A percentile compares a stretch with the other conserved stretches of the same genome.
Conservation (phyloP, 2,888 invertebrate species). For the Microplitis manilae region DNA sequence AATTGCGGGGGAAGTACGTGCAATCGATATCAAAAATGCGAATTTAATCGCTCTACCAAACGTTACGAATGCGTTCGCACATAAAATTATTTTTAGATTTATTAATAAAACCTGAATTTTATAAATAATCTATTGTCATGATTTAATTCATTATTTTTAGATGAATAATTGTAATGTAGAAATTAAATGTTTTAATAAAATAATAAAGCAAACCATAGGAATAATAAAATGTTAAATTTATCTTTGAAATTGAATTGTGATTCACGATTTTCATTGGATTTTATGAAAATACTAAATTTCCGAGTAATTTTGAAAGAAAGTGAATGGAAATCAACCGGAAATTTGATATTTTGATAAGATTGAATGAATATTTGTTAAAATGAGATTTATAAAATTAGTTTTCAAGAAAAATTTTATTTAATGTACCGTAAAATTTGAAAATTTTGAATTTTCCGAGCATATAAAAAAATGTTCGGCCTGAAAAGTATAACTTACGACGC, state of each 20-base stretch:
- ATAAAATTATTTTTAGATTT: constrained; percentile 58
- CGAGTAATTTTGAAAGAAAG: no score
- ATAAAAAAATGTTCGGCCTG: no score
- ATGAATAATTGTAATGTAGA: no score
- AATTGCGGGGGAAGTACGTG: constrained; percentile 83
- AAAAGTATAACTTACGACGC: no score
- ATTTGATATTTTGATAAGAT: no score
- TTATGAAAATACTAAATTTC: not conserved
- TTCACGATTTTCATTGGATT: not conserved
- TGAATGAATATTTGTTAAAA: no score
- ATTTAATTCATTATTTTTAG: not conserved
- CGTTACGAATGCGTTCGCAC: constrained; percentile 79
- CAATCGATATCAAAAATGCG: constrained; percentile 79
- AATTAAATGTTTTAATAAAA: not conserved
- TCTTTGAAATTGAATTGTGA: not conserved
- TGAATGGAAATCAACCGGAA: no score
- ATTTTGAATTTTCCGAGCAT: no score
- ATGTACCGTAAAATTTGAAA: no score
- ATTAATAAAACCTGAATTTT: not conserved
- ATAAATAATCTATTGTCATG: not conserved
- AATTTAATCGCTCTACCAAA: constrained; percentile 77
- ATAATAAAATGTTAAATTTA: not conserved
- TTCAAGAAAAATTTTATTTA: no score
- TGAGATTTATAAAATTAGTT: no score
- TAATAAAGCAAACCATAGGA: not conserved